These are phyloP conservation scores for Conistra vaccinii DNA, from an alignment of 2,888 invertebrate genomes.

Conservation along the genomic window DNA sequence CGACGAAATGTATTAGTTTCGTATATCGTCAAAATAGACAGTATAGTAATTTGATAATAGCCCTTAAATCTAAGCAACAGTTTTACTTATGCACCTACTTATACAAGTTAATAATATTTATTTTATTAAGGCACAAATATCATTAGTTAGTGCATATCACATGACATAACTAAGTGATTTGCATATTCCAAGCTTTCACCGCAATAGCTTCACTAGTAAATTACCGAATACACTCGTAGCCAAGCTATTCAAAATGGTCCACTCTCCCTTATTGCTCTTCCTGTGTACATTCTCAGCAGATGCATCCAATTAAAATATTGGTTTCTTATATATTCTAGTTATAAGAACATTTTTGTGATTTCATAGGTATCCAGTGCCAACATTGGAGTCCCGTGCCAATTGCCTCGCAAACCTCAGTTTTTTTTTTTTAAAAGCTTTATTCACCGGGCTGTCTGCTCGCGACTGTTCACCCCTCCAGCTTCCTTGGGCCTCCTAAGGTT, in stretches of 20 bases:
- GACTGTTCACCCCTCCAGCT: slow-evolving; percentile 69
- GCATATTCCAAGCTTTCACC: slow-evolving; percentile 22
- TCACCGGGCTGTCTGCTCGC: slow-evolving; percentile 76
- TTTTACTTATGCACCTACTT: neutral
- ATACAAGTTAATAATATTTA: neutral
- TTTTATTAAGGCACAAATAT: neutral
- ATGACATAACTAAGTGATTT: neutral
- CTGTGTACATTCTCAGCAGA: slow-evolving; percentile 43
- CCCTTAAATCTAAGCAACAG: neutral
- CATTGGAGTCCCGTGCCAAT: slow-evolving; percentile 74
- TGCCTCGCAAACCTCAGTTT: slow-evolving; percentile 84
- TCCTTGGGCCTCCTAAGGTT: slow-evolving; percentile 68
- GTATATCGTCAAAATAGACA: neutral
- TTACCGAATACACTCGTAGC: slow-evolving; percentile 28
- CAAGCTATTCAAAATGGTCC: slow-evolving; percentile 49
- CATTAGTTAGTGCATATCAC: neutral
- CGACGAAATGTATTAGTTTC: neutral
- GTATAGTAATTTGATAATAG: neutral
- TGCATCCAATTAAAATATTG: slow-evolving; percentile 41
- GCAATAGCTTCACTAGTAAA: slow-evolving; percentile 36
- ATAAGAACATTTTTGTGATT: slow-evolving; percentile 31
- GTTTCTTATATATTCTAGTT: slow-evolving; percentile 8
- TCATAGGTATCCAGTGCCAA: slow-evolving; percentile 58
- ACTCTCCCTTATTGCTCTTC: slow-evolving; percentile 46
- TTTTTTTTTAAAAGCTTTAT: slow-evolving; percentile 85